Conservation (phyloP, 1,140 invertebrate genomes). For the Yoshiicerus persimilis region DNA sequence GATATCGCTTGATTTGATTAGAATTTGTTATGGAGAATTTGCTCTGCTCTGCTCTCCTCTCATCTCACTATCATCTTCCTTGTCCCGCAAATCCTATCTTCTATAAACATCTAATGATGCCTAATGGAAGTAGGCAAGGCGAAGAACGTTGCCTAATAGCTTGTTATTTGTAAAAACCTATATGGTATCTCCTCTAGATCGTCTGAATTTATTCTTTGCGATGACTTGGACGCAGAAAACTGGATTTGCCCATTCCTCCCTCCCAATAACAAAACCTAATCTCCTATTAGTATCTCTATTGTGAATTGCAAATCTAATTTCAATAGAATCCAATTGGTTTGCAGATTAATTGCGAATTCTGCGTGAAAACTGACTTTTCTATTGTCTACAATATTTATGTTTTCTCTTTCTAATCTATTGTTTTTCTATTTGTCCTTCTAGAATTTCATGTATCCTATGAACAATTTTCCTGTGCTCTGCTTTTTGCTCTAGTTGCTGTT, state of each 20-base stretch:
- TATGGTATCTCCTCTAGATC: too few species aligned
- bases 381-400: not conserved
- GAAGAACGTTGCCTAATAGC: not conserved
- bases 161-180: not conserved
- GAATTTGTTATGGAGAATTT: not conserved
- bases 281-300: not conserved
- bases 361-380: not conserved
- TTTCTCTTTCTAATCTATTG: not conserved
- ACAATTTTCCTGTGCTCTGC: not conserved
- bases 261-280: not conserved
- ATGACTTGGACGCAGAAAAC: not conserved
- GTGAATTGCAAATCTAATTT: not conserved
- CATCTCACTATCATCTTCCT: not conserved
- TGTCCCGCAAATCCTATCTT: not conserved
- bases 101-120: not conserved
- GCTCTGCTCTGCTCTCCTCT: not conserved
- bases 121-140: not conserved
- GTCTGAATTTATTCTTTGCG: not conserved
- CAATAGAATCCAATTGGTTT: conserved; percentile 1
- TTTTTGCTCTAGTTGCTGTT: not conserved
- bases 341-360: not conserved
- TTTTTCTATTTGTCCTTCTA: not conserved
- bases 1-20: not conserved
- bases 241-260: not conserved
- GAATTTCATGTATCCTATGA: not conserved